Percentiles rank a stretch among this genome's conserved stretches.
These are phyloP conservation scores for Lithophane socia DNA, from an alignment of 2,888 invertebrate species.

Conservation along the genomic window DNA sequence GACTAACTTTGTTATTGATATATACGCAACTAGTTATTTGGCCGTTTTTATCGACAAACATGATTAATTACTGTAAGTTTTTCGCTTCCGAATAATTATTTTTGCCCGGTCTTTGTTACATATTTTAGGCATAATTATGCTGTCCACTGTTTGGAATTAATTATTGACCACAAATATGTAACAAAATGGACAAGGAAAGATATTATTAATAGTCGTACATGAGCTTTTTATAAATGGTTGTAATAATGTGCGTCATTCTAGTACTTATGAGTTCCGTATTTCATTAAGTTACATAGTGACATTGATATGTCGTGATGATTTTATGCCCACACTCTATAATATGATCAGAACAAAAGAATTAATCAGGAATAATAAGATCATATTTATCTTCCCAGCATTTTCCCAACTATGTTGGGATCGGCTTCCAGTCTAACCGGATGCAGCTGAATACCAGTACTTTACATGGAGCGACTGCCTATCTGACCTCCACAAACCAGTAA, in stretches of 20 bases:
- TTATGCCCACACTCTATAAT: slow-evolving; percentile 41
- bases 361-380: slow-evolving; percentile 7
- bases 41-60: slow-evolving; percentile 31
- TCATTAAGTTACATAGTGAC: slow-evolving; percentile 59
- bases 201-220: slow-evolving; percentile 48
- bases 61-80: slow-evolving; percentile 45
- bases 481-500: no score
- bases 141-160: neutral
- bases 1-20: slow-evolving; percentile 42
- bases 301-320: slow-evolving; percentile 67
- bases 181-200: slow-evolving; percentile 34
- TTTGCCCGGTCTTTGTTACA: slow-evolving; percentile 15
- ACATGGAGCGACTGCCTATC: no score
- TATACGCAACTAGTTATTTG: slow-evolving; percentile 37
- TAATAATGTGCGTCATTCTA: slow-evolving; percentile 52
- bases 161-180: slow-evolving; percentile 23
- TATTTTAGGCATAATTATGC: slow-evolving; percentile 24
- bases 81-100: slow-evolving; percentile 30
- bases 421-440: no score
- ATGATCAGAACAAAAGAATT: slow-evolving; percentile 27
- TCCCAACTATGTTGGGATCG: no score
- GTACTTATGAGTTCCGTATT: slow-evolving; percentile 63
- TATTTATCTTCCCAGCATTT: no score
- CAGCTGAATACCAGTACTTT: no score
- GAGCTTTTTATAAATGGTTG: slow-evolving; percentile 35